Evolutionary conservation across 2,888 invertebrate genomes (phyloP), one percentile per base, ranked within the genome.

Genomic region (Sepiola atlantica): DNA sequence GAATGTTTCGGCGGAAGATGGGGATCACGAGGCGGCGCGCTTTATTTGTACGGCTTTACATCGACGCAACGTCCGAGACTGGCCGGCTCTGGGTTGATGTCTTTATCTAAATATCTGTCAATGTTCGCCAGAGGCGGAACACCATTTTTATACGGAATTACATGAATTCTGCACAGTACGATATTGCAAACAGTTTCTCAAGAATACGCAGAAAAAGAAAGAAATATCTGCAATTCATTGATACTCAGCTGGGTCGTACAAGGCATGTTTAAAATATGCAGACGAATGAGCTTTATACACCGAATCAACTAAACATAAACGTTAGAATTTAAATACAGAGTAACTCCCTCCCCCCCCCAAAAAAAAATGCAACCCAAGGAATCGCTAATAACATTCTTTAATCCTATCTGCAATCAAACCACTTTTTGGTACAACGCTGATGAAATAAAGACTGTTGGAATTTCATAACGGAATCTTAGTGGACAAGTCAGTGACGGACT

Each of bases 71-170:
- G 77, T 12, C n/a, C 14, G n/a, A 77, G n/a, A 77, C n/a, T 77
- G n/a, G 32, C 14, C n/a, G n/a, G n/a, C n/a, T 77, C n/a, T 77
- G n/a, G 32, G 14, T n/a, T 77, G 77, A n/a, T 77, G 14, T 77
- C n/a, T n/a, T 77, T 77, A 77, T 77, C 32, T 77, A n/a, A 77
- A 77, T 77, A 77, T n/a, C n/a, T 77, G 77, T 77, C 77, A 32
- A 32, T 77, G 77, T 77, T 77, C 14, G 77, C 77, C 32, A 16
- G 1, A 32, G 77, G 77, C 77, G 14, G 77, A 77, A 77, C 77
- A 77, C 14, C 77, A 32, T 77, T 77, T 77, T 77, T n/a, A 77
- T 14, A n/a, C 77, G 16, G 77, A n/a, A 77, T 77, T n/a, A 77
- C 77, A 77, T 12, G n/a, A 77, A n/a, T 77, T 77, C 32, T 77